phyloP scores from a whole-genome alignment of 1,140 invertebrate genomes.

The Plutomurus gul region DNA sequence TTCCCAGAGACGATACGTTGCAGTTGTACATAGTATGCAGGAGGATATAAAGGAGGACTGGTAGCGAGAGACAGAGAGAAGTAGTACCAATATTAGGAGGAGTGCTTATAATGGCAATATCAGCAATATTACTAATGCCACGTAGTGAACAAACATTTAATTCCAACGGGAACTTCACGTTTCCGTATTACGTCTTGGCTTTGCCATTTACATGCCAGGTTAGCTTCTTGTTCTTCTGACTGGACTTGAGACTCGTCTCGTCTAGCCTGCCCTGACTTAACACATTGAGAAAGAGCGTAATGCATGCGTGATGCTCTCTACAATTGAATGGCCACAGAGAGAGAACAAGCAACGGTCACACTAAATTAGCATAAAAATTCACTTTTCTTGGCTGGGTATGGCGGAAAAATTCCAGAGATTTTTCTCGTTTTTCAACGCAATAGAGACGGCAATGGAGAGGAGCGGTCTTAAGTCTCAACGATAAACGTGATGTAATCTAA shows the following conservation, averaged over 20 bases:
- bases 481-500: background rate
- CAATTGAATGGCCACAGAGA: no score
- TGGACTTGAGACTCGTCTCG: no score
- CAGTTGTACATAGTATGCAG: no score
- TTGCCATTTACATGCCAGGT: no score
- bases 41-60: background rate
- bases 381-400: background rate
- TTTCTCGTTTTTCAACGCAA: no score
- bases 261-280: background rate
- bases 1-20: background rate
- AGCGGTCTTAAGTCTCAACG: background rate
- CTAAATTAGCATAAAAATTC: slow-evolving; percentile 21
- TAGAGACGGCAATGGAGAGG: no score
- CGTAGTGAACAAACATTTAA: slow-evolving; percentile 16
- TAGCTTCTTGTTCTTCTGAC: no score
- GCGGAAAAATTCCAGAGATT: background rate
- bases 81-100: background rate
- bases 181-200: background rate
- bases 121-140: no score
- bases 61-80: no score
- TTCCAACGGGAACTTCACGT: slow-evolving; percentile 11
- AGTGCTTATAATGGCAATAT: no score
- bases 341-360: slow-evolving; percentile 22
- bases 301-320: background rate
- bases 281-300: no score